phyloP scores from a whole-genome alignment of 2,797 vertebrate genomes.

The Sciurus carolinensis region DNA sequence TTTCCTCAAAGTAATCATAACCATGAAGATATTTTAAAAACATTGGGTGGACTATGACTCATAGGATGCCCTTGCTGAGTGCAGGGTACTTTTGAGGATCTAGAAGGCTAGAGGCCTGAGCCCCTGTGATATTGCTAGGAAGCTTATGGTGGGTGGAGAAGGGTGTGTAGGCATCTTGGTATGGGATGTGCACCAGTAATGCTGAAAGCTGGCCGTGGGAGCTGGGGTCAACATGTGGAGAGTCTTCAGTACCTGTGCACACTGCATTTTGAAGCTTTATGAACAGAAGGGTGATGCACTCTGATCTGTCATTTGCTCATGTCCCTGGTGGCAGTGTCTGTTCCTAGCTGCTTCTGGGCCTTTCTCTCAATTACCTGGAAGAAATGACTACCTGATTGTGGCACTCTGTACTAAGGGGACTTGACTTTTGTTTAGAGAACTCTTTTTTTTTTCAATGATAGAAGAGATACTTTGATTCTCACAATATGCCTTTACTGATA shows the following conservation, averaged over 20 bases:
- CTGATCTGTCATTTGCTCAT: background rate
- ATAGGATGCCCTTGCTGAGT: background rate
- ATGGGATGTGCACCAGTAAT: background rate
- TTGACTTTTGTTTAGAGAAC: background rate
- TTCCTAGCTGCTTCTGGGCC: background rate
- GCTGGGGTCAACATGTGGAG: no score
- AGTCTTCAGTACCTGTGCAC: background rate
- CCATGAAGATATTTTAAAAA: constrained; percentile 28
- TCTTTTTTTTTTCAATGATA: background rate
- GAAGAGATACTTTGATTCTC: constrained; percentile 2
- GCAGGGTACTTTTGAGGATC: background rate
- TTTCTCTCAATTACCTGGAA: background rate
- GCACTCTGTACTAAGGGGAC: background rate
- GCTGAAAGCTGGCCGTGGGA: background rate
- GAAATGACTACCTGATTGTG: background rate
- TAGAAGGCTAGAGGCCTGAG: background rate
- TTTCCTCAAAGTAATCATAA: background rate
- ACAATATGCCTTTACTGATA: constrained; percentile 32
- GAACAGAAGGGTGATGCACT: background rate
- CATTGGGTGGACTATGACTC: no score
- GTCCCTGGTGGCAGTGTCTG: background rate
- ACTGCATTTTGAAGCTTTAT: background rate
- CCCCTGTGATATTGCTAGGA: background rate
- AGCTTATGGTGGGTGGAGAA: background rate
- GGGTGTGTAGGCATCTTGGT: no score